phyloP scores from a whole-genome alignment of 2,113 vertebrate genomes.

The Amia ocellicauda region DNA sequence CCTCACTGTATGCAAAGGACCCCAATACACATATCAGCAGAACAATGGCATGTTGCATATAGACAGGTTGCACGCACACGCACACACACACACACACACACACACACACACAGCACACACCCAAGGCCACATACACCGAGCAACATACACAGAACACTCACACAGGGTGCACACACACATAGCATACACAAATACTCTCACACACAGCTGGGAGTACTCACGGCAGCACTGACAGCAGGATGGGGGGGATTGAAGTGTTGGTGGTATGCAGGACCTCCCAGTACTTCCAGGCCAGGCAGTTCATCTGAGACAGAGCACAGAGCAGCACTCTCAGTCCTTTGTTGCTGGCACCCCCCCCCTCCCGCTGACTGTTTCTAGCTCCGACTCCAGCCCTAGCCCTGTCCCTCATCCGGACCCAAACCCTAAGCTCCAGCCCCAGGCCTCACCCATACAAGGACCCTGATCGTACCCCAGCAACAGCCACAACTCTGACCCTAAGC shows the following conservation, averaged over 20 bases:
- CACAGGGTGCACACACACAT: too few relatives aligned
- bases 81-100: background rate
- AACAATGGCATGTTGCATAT: background rate
- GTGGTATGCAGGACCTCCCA: conserved; percentile 55
- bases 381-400: too few relatives aligned
- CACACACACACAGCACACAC: background rate
- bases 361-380: too few relatives aligned
- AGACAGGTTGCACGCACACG: background rate
- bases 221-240: conserved; percentile 65
- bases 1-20: too few relatives aligned
- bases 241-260: conserved; percentile 51
- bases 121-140: too few relatives aligned
- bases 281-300: conserved; percentile 76
- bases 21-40: too few relatives aligned
- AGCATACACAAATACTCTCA: too few relatives aligned
- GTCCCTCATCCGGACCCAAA: too few relatives aligned
- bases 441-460: background rate
- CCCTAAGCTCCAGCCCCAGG: too few relatives aligned
- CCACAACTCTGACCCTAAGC: too few relatives aligned
- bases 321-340: background rate
- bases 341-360: too few relatives aligned
- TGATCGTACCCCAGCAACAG: background rate
- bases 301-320: conserved; percentile 55
- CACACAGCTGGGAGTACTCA: conserved; percentile 61
- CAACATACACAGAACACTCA: too few relatives aligned